These are phyloP conservation scores for Poecile atricapillus DNA, from an alignment of 2,113 vertebrate genomes.

Conservation along the genomic window DNA sequence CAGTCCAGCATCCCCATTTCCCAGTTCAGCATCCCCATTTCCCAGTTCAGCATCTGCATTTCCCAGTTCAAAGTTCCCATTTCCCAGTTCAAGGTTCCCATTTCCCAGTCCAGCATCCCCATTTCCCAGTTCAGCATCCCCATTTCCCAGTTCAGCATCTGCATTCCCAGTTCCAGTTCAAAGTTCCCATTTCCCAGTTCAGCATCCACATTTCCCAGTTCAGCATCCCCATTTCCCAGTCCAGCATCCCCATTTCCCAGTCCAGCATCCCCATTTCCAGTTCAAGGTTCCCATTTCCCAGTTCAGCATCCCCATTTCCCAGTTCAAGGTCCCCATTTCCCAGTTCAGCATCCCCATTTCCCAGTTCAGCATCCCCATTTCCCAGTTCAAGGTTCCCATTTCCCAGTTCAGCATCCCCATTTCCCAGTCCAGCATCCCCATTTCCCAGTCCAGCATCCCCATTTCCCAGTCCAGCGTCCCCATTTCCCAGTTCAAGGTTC, in stretches of 20 bases:
- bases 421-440: too few relatives aligned
- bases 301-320: too few relatives aligned
- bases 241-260: background rate
- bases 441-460: background rate
- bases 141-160: background rate
- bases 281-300: background rate
- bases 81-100: background rate
- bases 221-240: background rate
- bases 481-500: background rate
- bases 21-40: too few relatives aligned
- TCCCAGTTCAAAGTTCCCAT: too few relatives aligned
- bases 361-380: too few relatives aligned
- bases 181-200: background rate
- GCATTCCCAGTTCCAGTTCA: background rate
- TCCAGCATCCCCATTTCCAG: background rate
- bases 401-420: too few relatives aligned
- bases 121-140: background rate
- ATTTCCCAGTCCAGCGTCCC: background rate
- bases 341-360: too few relatives aligned
- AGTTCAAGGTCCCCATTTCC: too few relatives aligned
- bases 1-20: too few relatives aligned
- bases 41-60: too few relatives aligned
- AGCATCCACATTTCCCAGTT: too few relatives aligned
- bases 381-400: too few relatives aligned
- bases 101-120: background rate